Base-by-base conservation (phyloP, 2,113 vertebrate genomes). In the Dunckerocampus dactyliophorus region DNA sequence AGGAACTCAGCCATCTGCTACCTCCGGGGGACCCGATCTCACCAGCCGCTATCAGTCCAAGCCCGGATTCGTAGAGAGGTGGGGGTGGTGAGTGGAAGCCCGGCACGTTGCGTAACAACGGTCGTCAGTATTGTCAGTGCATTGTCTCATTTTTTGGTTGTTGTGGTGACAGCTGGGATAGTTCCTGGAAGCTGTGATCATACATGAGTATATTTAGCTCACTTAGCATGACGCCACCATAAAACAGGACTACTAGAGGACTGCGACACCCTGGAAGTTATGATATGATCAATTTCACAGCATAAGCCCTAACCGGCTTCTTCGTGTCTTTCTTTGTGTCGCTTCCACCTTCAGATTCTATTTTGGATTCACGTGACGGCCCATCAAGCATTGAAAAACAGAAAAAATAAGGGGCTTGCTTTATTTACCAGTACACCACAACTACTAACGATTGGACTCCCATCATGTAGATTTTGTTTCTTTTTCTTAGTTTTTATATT, bases 1-100 rank as follows among this genome's bases (percentile, higher is more conserved):
- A 84, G 79, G 63, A 78, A 55, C 53, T 69, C 37, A n/a, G 74
- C 86, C 84, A 88, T 88, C 86, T 88, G 86, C 47, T 84, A 60
- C 77, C 73, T 74, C 34, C 10, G 73, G 76, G 51, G 76, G 81
- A 63, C 64, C 69, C 82, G 82, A 63, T 3, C 34, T 72, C 73
- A 67, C 86, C 79, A 88, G 86, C 82, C 65, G 43, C 72, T 76
- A 63, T 79, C 52, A 0, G 28, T 75, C 83, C 78, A 76, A 75
- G 20, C 55, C 65, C 24, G 61, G 74, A 76, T 53, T 53, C 31
- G 31, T 71, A 51, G 63, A 68, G 62, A 71, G 59, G 72, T 71
- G 28, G 42, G 62, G 72, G 48, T 59, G 72, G 61, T 60, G 51
- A 34, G 61, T 28, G 51, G 28, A 76, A 75, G n/a, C 52, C 63